Base-by-base conservation (phyloP, 2,113 vertebrate species). In the Merops nubicus region DNA sequence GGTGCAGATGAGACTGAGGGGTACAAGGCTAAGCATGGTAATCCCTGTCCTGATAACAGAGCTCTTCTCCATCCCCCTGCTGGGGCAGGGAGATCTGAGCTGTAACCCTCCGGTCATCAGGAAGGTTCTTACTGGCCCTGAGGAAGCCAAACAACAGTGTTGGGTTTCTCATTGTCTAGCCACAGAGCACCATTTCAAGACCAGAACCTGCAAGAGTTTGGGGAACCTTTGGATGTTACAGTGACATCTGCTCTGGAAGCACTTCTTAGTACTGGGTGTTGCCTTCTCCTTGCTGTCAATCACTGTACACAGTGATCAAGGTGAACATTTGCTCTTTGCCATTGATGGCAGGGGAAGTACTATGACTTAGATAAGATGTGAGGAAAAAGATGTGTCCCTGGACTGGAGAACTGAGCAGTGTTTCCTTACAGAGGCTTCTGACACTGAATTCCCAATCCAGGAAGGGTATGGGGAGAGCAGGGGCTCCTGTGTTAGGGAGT, bases 11-110 rank as follows among this genome's bases (percentile, higher is more conserved):
- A 45, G n/a, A 10, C 1, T 1, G 6, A 72, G 33, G 29, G 21
- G 5, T 4, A 1, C 5, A n/a, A 25, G 50, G 38, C 47, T 63
- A 36, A 60, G 33, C 28, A 40, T 13, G 1, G 1, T 6, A 5
- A 33, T 31, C n/a, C 22, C n/a, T 47, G 5, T 59, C 26, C 68
- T 87, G 15, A 15, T 59, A 70, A 3, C 14, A 51, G 31, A 89
- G 28, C 48, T 87, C 33, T 33, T 63, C 45, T 54, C 19, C 16
- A 22, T 31, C 19, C 33, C 42, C 18, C 9, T 45, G 5, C 2
- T 50, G 54, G 16, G 64, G 2, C 25, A 86, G 23, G n/a, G 25
- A 68, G 21, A 48, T 15, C 14, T 56, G 51, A 90, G 62, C 14
- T 47, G 34, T 69, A 85, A 56, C 53, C 10, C 2, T 64, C n/a